These are phyloP conservation scores for Baccha elongata DNA, from an alignment of 2,888 invertebrate genomes.

Conservation along the genomic window DNA sequence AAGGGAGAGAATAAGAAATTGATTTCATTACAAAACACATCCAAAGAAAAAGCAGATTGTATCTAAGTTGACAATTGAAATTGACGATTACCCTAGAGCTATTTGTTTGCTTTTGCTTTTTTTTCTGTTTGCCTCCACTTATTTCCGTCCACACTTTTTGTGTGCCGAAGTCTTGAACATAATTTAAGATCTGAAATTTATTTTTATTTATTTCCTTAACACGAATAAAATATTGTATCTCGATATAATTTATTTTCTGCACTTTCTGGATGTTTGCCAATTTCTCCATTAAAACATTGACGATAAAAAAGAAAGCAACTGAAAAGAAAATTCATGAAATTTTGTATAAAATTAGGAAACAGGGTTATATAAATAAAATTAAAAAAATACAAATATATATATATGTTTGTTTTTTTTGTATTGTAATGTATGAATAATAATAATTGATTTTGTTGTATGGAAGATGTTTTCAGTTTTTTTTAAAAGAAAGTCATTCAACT, in stretches of 20 bases:
- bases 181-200: constrained; percentile 13
- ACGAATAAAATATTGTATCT: constrained; percentile 25
- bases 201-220: constrained; percentile 48
- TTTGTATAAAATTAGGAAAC: background rate
- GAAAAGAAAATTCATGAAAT: constrained; percentile 1
- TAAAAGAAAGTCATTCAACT: too few species aligned
- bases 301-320: background rate
- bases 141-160: constrained; percentile 21
- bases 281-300: constrained; percentile 33
- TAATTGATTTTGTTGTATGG: too few species aligned
- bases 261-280: constrained; percentile 15
- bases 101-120: constrained; percentile 8
- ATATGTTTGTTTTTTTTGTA: too few species aligned
- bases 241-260: background rate
- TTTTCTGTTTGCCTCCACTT: constrained; percentile 1
- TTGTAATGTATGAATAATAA: too few species aligned
- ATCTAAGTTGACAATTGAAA: constrained; percentile 68
- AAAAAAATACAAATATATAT: too few species aligned
- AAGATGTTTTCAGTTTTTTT: too few species aligned
- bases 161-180: background rate
- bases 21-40: constrained; percentile 33
- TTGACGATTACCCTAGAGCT: constrained; percentile 59
- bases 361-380: constrained; percentile 8
- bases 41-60: constrained; percentile 46
- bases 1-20: constrained; percentile 3